Base-by-base conservation (phyloP, 2,888 invertebrate species). In the Drosophila kokeensis region DNA sequence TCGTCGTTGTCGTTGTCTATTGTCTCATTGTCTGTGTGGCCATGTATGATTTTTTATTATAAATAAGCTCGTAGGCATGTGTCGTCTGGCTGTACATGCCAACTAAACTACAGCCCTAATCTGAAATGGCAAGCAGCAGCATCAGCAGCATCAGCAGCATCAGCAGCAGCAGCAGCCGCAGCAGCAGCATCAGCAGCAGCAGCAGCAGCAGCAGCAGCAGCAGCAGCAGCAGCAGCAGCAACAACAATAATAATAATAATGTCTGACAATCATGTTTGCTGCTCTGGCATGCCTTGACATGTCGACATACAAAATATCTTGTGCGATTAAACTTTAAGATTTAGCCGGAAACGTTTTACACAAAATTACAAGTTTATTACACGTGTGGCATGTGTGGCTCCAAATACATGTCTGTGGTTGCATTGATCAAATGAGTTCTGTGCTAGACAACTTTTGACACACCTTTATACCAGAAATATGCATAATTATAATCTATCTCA, bases 41-140 rank as follows among this genome's bases (percentile, higher is more conserved):
- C 86, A 83, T 89, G 88, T 89, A 88, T 89, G 90, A 89, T 80
- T 89, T 85, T 85, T 73, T 89, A 86, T 88, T 85, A 86, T 88
- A 86, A 88, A 88, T 81, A 86, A 80, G 89, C 89, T 80, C 76
- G 85, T 82, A 87, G 83, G 89, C 82, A 79, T 87, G 83, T 89
- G 77, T 77, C 80, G 64, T 65, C 67, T 50, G 61, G 49, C 62
- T 55, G 81, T 63, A 70, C 68, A 73, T 82, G 90, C 77, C 84
- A 89, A 66, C 90, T 85, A 87, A 84, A 89, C 88, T 89, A 87
- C 68, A 69, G 66, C 69, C 70, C 86, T 89, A 89, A 88, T 86
- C 90, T 89, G 68, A 86, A 88, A 86, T 86, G 83, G 86, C 90
- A 73, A 81, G 24, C 45, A 45, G 8, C 45, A 24, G 7, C 21